Conservation (phyloP, 1,140 invertebrate genomes). For the Drosophila simulans region DNA sequence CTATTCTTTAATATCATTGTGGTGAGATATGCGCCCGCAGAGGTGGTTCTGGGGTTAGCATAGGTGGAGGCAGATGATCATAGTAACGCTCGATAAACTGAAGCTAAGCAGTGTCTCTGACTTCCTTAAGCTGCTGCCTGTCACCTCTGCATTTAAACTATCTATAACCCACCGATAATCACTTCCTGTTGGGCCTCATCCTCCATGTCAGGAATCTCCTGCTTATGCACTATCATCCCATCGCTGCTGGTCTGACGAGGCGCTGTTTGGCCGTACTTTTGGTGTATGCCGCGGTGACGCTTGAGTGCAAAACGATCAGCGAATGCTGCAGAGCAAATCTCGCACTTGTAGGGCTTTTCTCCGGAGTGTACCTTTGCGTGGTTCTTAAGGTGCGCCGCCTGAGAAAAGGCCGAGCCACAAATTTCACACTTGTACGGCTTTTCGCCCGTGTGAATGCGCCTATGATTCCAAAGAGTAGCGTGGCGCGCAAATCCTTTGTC, state of each 20-base stretch:
- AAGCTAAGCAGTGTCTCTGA: conserved; percentile 15
- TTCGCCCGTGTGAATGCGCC: conserved; percentile 96
- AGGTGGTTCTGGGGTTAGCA: conserved; percentile 21
- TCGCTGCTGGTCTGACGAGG: conserved; percentile 71
- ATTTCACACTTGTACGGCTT: conserved; percentile 94
- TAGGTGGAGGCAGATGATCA: conserved; percentile 38
- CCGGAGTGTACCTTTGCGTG: conserved; percentile 93
- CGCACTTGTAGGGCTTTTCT: conserved; percentile 90
- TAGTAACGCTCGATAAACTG: conserved; percentile 43
- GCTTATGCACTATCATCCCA: conserved; percentile 80
- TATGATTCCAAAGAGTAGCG: conserved; percentile 95
- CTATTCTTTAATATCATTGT: conserved; percentile 43
- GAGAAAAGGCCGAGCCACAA: conserved; percentile 93
- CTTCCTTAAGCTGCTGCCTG: conserved; percentile 20
- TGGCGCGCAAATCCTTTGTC: conserved; percentile 95
- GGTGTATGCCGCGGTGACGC: conserved; percentile 91
- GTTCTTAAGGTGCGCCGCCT: conserved; percentile 94
- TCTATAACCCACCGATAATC: conserved; percentile 84
- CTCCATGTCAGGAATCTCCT: conserved; percentile 82
- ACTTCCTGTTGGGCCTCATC: conserved; percentile 84
- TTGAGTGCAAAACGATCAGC: conserved; percentile 92
- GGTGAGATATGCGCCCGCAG: conserved; percentile 29
- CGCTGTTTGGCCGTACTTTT: conserved; percentile 88
- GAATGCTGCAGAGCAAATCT: conserved; percentile 94
- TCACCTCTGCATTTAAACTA: conserved; percentile 64